Evolutionary conservation across 2,888 invertebrate genomes (phyloP), one percentile per base, ranked within the genome.

Genomic region (Margaritifera margaritifera): DNA sequence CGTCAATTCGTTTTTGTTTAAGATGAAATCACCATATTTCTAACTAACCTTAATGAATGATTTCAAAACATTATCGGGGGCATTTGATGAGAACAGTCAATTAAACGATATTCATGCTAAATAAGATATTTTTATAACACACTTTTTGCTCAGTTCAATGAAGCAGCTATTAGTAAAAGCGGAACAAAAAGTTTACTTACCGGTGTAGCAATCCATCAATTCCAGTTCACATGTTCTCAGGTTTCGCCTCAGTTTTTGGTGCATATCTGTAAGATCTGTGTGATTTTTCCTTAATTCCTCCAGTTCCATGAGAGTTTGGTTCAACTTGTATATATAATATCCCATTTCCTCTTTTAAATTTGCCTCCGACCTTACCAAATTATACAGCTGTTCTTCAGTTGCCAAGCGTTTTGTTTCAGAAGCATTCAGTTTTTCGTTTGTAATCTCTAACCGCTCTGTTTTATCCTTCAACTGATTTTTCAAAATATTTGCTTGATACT

Each of bases 391-490:
- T 51, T 72, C 76, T 62, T 82, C 82, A 1, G 80, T 59, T 51
- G 66, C 71, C 25, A 72, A 20, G 5, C 75, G 55, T 64, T 78
- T 77, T 0, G 74, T 64, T 52, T 78, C 75, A 1, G 77, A 69
- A n/a, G 60, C 51, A 61, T 80, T 82, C 1, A 78, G 62, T 27
- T 61, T 74, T 31, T 81, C 81, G 6, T 64, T 64, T 19, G 78
- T 77, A 20, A 77, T 74, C 19, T 78, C 66, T 25, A 84, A 73
- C 52, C 77, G 69, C 64, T 81, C 81, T 15, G 77, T 72, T 59
- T 80, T 80, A 59, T 80, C 80, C 66, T 84, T 84, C 50, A 86
- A 64, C 62, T 84, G 79, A 64, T 82, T 86, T 77, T 84, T 84
- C 58, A 85, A 63, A 24, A 85, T 79, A n/a, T 80, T 81, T 31